Evolutionary conservation across 2,797 vertebrate species (phyloP).

Genomic region (Onychomys arenicola): DNA sequence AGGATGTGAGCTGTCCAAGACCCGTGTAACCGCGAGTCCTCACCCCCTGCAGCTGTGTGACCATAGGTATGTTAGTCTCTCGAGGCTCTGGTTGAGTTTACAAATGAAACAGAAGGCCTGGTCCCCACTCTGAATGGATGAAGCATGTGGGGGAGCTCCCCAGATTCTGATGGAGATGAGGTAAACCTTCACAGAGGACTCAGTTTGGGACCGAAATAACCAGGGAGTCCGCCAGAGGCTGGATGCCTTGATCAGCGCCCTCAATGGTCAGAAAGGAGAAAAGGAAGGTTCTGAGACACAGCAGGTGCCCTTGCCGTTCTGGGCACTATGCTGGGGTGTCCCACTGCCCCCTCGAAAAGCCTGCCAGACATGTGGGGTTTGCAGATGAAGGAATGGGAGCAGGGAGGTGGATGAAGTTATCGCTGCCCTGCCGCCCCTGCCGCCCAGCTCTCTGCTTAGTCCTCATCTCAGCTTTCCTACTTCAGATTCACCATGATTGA

Average conservation of each 20-base stretch:
- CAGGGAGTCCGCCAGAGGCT: neutral
- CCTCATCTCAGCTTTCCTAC: neutral
- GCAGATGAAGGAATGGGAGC: neutral
- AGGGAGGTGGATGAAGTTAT: neutral
- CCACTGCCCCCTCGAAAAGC: neutral
- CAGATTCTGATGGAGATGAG: neutral
- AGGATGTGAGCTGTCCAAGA: neutral
- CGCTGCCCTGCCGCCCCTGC: neutral
- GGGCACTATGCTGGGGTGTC: neutral
- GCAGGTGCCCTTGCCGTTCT: neutral
- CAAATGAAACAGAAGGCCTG: neutral
- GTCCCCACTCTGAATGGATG: neutral
- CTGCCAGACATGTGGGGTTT: neutral
- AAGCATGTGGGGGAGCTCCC: neutral
- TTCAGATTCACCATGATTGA: conserved; percentile 91
- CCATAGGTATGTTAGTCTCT: neutral
- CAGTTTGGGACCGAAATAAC: neutral
- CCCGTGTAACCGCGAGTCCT: neutral
- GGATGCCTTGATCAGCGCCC: neutral
- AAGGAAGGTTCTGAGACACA: neutral
- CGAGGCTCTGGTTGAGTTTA: neutral
- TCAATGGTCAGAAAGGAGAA: neutral
- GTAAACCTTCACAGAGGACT: neutral
- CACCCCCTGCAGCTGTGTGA: neutral
- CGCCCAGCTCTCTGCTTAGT: neutral